These are phyloP conservation scores for Mirounga angustirostris DNA, from an alignment of 2,113 vertebrate species.

Conservation along the genomic window DNA sequence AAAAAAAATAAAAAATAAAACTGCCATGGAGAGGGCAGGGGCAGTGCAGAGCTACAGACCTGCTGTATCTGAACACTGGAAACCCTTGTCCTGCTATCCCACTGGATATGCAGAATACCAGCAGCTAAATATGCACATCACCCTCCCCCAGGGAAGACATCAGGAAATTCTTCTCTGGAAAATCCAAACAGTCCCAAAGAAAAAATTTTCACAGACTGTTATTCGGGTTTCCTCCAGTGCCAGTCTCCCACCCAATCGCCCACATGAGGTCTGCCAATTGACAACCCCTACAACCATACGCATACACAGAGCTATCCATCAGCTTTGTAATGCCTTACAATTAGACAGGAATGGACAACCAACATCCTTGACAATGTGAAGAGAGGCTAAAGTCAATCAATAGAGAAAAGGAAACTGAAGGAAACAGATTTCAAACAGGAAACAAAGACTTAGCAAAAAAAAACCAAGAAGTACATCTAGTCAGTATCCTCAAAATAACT, in stretches of 20 bases:
- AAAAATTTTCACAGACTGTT: not conserved
- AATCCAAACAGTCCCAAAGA: slow-evolving; percentile 4
- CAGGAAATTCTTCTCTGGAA: not conserved
- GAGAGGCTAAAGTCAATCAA: not conserved
- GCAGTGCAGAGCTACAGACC: not conserved
- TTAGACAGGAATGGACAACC: not conserved
- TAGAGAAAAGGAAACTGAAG: not conserved
- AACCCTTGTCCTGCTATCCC: not conserved
- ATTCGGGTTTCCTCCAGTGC: not conserved
- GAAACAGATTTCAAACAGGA: not conserved
- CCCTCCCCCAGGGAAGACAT: not conserved
- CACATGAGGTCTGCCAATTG: not conserved
- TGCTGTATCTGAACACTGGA: not conserved
- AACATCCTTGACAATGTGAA: not conserved
- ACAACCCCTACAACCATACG: not conserved
- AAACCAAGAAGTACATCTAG: not conserved
- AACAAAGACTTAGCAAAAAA: not conserved
- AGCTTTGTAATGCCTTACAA: not conserved
- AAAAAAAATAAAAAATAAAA: not conserved
- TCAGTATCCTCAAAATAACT: not conserved
- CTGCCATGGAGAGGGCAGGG: not conserved
- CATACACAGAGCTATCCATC: not conserved
- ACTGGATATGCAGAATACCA: not conserved
- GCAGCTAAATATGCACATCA: not conserved
- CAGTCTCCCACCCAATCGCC: not conserved